Conservation (phyloP, 2,113 vertebrate species). For the Condylura cristata region DNA sequence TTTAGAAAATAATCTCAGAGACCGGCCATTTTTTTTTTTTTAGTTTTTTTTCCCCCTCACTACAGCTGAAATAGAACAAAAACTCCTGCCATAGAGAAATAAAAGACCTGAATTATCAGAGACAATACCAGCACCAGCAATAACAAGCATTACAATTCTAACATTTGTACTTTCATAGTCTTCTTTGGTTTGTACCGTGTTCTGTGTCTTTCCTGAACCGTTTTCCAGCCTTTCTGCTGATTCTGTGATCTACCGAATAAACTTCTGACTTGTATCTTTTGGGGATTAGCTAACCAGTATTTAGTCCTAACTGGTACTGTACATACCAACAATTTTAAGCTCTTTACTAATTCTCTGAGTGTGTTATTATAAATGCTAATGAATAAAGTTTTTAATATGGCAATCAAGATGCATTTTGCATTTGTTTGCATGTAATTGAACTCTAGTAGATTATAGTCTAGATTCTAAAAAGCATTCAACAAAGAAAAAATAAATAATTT, state of each 20-base stretch:
- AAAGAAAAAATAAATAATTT: neutral
- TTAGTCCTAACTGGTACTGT: neutral
- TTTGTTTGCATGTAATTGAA: neutral
- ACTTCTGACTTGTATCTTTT: neutral
- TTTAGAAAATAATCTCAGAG: neutral
- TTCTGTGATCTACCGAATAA: neutral
- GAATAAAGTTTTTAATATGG: neutral
- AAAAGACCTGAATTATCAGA: neutral
- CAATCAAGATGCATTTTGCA: neutral
- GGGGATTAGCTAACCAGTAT: neutral
- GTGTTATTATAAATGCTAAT: neutral
- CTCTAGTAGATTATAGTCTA: neutral
- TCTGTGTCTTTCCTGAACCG: neutral
- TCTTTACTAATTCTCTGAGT: neutral
- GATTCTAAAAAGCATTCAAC: neutral
- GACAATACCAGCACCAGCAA: neutral
- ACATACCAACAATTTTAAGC: neutral
- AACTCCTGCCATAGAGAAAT: neutral
- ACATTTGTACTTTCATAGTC: fast-evolving
- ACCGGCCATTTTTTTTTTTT: neutral
- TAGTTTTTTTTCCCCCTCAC: neutral
- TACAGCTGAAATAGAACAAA: neutral
- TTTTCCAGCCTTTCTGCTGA: neutral
- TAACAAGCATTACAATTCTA: fast-evolving
- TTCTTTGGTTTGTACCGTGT: neutral